Conservation (phyloP, 2,888 invertebrate genomes). For the Sturmia bella region DNA sequence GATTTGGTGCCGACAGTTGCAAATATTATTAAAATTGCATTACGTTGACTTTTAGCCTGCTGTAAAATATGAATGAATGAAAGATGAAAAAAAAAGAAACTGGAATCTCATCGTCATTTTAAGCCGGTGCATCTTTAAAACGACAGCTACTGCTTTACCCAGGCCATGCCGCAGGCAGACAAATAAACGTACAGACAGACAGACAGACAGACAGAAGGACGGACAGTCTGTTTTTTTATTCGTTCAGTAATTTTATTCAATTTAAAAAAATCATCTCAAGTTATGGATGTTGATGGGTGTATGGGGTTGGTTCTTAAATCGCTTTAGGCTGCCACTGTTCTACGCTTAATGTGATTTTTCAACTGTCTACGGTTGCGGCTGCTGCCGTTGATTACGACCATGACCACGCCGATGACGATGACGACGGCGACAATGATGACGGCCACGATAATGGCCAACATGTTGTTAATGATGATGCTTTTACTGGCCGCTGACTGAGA, state of each 20-base stretch:
- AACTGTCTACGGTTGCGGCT: slow-evolving; percentile 33
- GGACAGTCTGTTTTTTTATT: background rate
- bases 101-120: slow-evolving; percentile 47
- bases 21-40: slow-evolving; percentile 63
- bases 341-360: slow-evolving; percentile 70
- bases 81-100: slow-evolving; percentile 21
- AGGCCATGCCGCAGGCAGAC: background rate
- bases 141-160: slow-evolving; percentile 42
- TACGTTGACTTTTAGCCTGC: slow-evolving; percentile 52
- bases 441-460: slow-evolving; percentile 27
- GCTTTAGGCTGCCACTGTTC: slow-evolving; percentile 74
- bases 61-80: slow-evolving; percentile 13
- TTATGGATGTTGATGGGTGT: slow-evolving; percentile 72
- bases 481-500: slow-evolving; percentile 26
- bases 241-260: slow-evolving; percentile 54
- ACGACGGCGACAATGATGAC: slow-evolving; percentile 1
- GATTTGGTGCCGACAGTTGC: slow-evolving; percentile 56
- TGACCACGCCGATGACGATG: slow-evolving; percentile 9
- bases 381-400: slow-evolving; percentile 13
- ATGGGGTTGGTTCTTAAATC: slow-evolving; percentile 69
- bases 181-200: background rate
- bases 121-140: slow-evolving; percentile 45
- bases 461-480: slow-evolving; percentile 18
- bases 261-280: slow-evolving; percentile 51
- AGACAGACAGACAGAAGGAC: background rate